Percentiles rank a stretch among this genome's conserved stretches.
These are phyloP conservation scores for Chaetops frenatus DNA, from an alignment of 2,113 vertebrate species.

Conservation along the genomic window DNA sequence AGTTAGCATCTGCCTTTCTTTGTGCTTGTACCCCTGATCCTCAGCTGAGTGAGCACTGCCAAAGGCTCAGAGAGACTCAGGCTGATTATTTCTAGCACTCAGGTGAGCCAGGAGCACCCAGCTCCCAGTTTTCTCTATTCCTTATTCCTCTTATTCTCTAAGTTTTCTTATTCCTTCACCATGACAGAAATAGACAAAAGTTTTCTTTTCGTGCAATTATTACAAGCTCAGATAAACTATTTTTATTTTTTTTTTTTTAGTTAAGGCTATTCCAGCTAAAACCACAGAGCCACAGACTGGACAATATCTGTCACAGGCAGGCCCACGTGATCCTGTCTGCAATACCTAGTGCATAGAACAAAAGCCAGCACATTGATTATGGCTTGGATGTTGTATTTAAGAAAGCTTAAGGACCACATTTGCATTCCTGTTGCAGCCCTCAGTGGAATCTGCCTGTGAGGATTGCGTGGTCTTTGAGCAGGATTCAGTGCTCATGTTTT, in stretches of 20 bases:
- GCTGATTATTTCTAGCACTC: background rate
- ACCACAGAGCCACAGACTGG: background rate
- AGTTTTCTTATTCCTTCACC: background rate
- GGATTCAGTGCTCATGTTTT: background rate
- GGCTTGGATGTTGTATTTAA: constrained; percentile 40
- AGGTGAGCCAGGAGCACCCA: background rate
- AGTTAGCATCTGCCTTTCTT: background rate
- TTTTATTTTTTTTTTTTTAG: background rate
- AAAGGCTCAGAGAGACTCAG: background rate
- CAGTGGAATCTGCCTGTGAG: constrained; percentile 4
- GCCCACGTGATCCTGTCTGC: background rate
- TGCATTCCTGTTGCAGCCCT: constrained; percentile 29
- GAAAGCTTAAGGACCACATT: constrained; percentile 24
- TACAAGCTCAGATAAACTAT: background rate
- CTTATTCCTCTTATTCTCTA: no score
- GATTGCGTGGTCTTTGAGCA: background rate
- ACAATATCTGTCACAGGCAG: background rate
- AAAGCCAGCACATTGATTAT: constrained; percentile 41
- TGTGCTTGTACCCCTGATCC: background rate
- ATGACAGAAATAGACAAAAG: background rate
- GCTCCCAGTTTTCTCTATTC: background rate
- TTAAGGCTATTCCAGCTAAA: background rate
- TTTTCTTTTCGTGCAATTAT: background rate
- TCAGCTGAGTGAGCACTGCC: background rate
- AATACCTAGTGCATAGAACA: constrained; percentile 46